Evolutionary conservation across 1,140 invertebrate genomes (phyloP), one percentile per base, ranked within the genome.

Genomic region (Melitaea cinxia): DNA sequence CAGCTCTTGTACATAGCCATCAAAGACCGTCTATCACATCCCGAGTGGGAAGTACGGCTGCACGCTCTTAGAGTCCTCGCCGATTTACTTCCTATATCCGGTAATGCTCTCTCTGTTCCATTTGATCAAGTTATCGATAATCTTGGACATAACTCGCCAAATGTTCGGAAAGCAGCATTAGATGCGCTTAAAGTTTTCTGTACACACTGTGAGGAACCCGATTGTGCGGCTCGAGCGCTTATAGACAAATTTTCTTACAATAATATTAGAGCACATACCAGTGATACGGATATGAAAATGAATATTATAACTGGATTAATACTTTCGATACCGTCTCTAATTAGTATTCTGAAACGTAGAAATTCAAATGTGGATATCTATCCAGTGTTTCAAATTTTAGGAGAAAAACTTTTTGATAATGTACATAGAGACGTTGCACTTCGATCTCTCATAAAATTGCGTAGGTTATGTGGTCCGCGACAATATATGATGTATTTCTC

Each of bases 21-120:
- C 71, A 91, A 93, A 19, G 93, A 94, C 47, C 92, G 95, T 33
- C 90, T 96, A n/a, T 92, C 93, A 33, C 94, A 96, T 84, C 95
- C 95, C 0, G 95, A 96, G 85, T 95, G 95, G 94, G 95, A 96
- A 82, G 95, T 96, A 14, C 92, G 96, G 2, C 94, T 96, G 45
- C 95, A 96, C 78, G 95, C 95, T 15, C 83, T 96, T 0, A 86
- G 95, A 54, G 95, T 96, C 4, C 91, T 96, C 2, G 93, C 94
- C 7, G 95, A 96, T 82, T 90, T 96, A 17, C 84, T 96, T 5
- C 94, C 95, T 0, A 93, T 95, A 14, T 91, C 95, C 57, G 92
- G 92, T 10, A 91, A 93, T 45, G 89, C 92, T 24, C 91, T 96
- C 4, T 94, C 95, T 56, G 91, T 92, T 55, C 91, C 96, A 6